Conservation (phyloP, 2,797 vertebrate genomes). For the Hoplostethus mediterraneus region DNA sequence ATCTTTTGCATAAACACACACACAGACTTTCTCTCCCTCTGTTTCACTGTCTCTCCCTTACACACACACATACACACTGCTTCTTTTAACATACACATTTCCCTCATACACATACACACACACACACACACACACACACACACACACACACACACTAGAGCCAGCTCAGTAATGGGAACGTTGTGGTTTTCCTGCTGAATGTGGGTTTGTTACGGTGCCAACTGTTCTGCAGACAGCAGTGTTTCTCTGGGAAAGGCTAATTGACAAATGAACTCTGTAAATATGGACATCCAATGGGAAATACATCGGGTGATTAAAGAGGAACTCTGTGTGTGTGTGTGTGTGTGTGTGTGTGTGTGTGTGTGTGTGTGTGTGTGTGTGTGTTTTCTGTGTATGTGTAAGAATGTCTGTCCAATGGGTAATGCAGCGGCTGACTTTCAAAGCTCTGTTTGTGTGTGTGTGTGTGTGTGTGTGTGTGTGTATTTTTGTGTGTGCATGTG, state of each 20-base stretch:
- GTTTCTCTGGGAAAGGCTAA: slow-evolving; percentile 67
- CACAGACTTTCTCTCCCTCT: neutral
- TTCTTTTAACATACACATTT: neutral
- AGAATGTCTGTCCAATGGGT: too few species aligned
- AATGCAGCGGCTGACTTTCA: too few species aligned
- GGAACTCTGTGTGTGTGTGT: neutral
- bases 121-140: slow-evolving; percentile 18
- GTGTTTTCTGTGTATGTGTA: neutral
- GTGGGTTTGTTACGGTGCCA: slow-evolving; percentile 59
- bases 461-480: too few species aligned
- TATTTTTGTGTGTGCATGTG: too few species aligned
- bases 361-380: slow-evolving; percentile 2
- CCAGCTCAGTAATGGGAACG: slow-evolving; percentile 48
- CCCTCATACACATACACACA: neutral
- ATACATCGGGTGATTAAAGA: slow-evolving; percentile 45
- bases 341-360: neutral
- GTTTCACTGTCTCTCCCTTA: neutral
- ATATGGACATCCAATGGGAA: slow-evolving; percentile 44
- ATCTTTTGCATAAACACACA: neutral
- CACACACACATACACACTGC: neutral
- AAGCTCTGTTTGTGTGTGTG: neutral
- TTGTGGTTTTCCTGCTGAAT: slow-evolving; percentile 34
- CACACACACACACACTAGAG: neutral
- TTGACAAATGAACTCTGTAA: slow-evolving; percentile 57
- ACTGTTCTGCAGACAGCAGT: slow-evolving; percentile 51